phyloP scores from a whole-genome alignment of 2,113 vertebrate genomes.

The Prochilodus magdalenae region DNA sequence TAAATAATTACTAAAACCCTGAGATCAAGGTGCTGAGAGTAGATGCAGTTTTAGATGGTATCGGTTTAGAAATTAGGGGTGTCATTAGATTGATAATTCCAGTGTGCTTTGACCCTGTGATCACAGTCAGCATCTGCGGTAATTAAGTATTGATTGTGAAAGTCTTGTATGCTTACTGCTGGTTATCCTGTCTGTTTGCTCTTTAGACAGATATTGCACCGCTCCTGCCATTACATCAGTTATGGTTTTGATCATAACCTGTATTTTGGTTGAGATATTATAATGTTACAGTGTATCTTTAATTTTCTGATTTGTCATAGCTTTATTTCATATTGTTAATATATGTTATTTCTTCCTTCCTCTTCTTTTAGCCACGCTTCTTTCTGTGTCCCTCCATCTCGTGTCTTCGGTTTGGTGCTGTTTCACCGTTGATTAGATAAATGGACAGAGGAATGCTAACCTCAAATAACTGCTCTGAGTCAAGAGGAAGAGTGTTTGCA shows the following conservation, averaged over 20 bases:
- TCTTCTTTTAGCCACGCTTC: neutral
- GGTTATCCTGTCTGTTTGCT: neutral
- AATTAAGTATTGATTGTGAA: conserved; percentile 41
- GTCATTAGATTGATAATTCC: neutral
- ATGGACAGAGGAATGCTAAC: conserved; percentile 50
- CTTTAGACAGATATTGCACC: neutral
- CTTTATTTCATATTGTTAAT: neutral
- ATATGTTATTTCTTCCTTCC: neutral
- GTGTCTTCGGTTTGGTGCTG: neutral
- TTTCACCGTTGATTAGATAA: neutral
- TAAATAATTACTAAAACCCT: neutral
- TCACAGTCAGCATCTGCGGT: conserved; percentile 16
- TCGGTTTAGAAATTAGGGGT: conserved; percentile 11
- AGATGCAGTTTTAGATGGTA: conserved; percentile 2
- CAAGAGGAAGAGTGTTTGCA: neutral
- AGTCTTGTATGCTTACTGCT: neutral
- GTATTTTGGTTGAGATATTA: neutral
- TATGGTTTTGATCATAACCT: neutral
- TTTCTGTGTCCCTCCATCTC: neutral
- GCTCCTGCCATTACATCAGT: neutral
- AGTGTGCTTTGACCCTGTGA: conserved; percentile 19
- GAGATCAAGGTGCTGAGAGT: neutral
- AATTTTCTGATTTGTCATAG: neutral
- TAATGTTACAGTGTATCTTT: neutral
- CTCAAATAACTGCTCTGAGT: conserved; percentile 1